A percentile compares a stretch with the other conserved stretches of the same genome.
These are phyloP conservation scores for Chloroclystis v-ata DNA, from an alignment of 2,888 invertebrate genomes.

Conservation along the genomic window DNA sequence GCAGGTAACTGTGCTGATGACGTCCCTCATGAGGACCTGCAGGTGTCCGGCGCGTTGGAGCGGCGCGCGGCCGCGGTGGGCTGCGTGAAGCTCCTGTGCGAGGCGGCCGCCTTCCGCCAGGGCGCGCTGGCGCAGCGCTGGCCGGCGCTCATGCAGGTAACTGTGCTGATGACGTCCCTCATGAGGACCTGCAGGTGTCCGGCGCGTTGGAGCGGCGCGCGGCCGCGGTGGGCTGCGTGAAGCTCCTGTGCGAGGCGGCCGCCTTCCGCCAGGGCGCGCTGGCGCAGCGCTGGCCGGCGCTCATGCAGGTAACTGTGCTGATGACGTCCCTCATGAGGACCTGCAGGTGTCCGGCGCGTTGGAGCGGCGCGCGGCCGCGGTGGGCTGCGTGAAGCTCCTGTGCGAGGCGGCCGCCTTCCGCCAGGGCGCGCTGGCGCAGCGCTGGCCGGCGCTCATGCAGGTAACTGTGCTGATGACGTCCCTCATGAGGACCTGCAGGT, in stretches of 20 bases:
- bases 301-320: slow-evolving; percentile 77
- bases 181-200: slow-evolving; percentile 86
- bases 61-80: slow-evolving; percentile 94
- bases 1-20: slow-evolving; percentile 73
- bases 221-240: slow-evolving; percentile 91
- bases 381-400: too few species aligned
- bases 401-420: too few species aligned
- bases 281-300: slow-evolving; percentile 76
- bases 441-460: too few species aligned
- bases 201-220: slow-evolving; percentile 92
- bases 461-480: too few species aligned
- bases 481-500: too few species aligned
- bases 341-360: slow-evolving; percentile 87
- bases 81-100: slow-evolving; percentile 89
- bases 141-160: slow-evolving; percentile 78
- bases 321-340: too few species aligned
- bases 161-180: too few species aligned
- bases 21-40: slow-evolving; percentile 84
- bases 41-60: slow-evolving; percentile 88
- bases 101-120: slow-evolving; percentile 81
- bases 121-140: slow-evolving; percentile 79
- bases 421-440: too few species aligned
- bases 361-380: slow-evolving; percentile 92
- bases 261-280: slow-evolving; percentile 79
- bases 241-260: slow-evolving; percentile 88